Evolutionary conservation across 2,888 invertebrate species (phyloP), one percentile per base, ranked within the genome.

Genomic region (Tyria jacobaeae): DNA sequence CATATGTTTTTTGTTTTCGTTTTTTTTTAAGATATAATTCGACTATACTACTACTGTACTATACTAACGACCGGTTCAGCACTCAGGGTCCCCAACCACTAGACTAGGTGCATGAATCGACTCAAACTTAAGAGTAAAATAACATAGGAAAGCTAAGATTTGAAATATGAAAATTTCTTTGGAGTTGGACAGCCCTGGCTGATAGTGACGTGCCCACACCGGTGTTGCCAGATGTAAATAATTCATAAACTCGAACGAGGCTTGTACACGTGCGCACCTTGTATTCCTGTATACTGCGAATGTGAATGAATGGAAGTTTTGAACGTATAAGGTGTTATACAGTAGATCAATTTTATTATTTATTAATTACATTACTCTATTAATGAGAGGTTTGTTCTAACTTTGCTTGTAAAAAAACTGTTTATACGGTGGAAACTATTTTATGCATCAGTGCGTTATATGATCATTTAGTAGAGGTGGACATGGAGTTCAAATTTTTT

Each of bases 171-270:
- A n/a, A 48, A 27, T 44, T 34, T 4, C 10, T 24, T 14, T 0
- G 9, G 6, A 5, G 10, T 25, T 6, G 55, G 69, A 63, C 73
- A 79, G 39, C 81, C 81, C 81, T 81, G 60, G 41, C 52, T 49
- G 61, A 57, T 68, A 68, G 64, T 70, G 70, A 58, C 76, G 31
- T 55, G 64, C 73, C 61, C 60, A 61, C 72, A 59, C 69, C 70
- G 68, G 77, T 80, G 79, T 83, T 80, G 82, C 81, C 72, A 75
- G 71, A 66, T 69, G 66, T 84, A 80, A 85, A 84, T 83, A 84
- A 85, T 84, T 84, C 83, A 85, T 82, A 80, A 75, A 74, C 34
- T 41, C 50, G 12, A 35, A 41, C 51, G 44, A n/a, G 31, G 17
- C 66, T 64, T 65, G 66, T 64, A 66, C 64, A 62, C 62, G 57